phyloP scores from a whole-genome alignment of 2,888 invertebrate genomes.

The Drosophila affinis region DNA sequence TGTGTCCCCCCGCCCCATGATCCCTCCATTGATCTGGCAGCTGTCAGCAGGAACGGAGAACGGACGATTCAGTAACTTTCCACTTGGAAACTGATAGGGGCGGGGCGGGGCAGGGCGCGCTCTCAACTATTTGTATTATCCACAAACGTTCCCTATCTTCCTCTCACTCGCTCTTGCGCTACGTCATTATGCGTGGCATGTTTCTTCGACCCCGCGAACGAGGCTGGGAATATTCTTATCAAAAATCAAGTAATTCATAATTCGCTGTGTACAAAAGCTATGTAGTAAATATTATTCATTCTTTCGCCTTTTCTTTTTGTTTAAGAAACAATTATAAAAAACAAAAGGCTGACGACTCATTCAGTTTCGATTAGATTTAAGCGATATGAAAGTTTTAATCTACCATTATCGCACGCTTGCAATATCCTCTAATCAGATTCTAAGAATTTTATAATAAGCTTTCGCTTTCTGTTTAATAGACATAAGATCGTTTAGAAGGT shows the following conservation, averaged over 20 bases:
- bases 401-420: neutral
- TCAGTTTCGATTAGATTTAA: conserved; percentile 24
- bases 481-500: neutral
- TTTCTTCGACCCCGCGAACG: neutral
- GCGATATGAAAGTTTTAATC: conserved; percentile 4
- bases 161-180: conserved; percentile 5
- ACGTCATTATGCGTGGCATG: conserved; percentile 42
- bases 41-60: conserved; percentile 9
- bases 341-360: conserved; percentile 9
- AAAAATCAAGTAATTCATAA: conserved; percentile 21
- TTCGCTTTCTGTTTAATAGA: neutral
- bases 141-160: neutral
- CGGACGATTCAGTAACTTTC: conserved; percentile 29
- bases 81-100: conserved; percentile 36
- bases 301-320: conserved; percentile 18
- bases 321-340: neutral
- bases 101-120: conserved; percentile 1
- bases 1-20: conserved; percentile 6
- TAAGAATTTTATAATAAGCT: neutral
- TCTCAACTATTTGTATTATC: conserved; percentile 8
- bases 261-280: conserved; percentile 17
- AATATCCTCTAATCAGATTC: neutral
- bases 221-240: conserved; percentile 27
- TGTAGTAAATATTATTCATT: conserved; percentile 34
- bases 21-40: conserved; percentile 24